phyloP scores from a whole-genome alignment of 2,797 vertebrate genomes.

The Melanotaenia boesemani region DNA sequence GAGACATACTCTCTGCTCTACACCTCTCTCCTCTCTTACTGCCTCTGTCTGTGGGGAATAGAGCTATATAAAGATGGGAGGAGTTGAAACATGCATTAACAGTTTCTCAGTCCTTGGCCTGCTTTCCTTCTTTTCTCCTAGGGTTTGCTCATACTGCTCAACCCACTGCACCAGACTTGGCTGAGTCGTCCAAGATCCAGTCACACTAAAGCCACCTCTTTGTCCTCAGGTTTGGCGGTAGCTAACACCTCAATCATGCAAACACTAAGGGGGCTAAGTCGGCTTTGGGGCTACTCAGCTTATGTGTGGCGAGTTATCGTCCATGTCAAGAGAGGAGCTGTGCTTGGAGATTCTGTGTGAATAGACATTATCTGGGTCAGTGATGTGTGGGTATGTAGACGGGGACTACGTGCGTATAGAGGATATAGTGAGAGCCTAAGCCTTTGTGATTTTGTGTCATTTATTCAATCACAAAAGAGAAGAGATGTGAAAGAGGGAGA shows the following conservation, averaged over 20 bases:
- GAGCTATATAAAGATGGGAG: conserved; percentile 76
- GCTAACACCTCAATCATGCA: conserved; percentile 11
- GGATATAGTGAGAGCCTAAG: conserved; percentile 51
- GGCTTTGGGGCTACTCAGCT: conserved; percentile 41
- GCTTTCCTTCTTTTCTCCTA: conserved; percentile 66
- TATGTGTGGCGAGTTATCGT: conserved; percentile 36
- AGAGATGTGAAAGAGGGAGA: conserved; percentile 48
- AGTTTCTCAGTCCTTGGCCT: conserved; percentile 78
- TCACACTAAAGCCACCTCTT: conserved; percentile 18
- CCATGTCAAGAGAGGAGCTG: conserved; percentile 39
- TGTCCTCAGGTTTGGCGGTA: conserved; percentile 35
- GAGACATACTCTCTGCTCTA: conserved; percentile 45
- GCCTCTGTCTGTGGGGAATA: conserved; percentile 58
- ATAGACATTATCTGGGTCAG: conserved; percentile 76
- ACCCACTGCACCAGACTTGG: conserved; percentile 60
- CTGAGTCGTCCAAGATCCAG: conserved; percentile 28
- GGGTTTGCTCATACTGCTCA: conserved; percentile 55
- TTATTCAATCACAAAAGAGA: conserved; percentile 68
- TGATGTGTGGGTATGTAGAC: conserved; percentile 64
- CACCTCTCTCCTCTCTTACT: conserved; percentile 45
- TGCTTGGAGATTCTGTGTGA: conserved; percentile 48
- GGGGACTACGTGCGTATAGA: conserved; percentile 47
- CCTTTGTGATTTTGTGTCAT: conserved; percentile 70
- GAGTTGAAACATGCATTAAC: conserved; percentile 76
- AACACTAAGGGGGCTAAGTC: conserved; percentile 26